phyloP scores from a whole-genome alignment of 2,888 invertebrate species.

The Ichneumoninae sp. region DNA sequence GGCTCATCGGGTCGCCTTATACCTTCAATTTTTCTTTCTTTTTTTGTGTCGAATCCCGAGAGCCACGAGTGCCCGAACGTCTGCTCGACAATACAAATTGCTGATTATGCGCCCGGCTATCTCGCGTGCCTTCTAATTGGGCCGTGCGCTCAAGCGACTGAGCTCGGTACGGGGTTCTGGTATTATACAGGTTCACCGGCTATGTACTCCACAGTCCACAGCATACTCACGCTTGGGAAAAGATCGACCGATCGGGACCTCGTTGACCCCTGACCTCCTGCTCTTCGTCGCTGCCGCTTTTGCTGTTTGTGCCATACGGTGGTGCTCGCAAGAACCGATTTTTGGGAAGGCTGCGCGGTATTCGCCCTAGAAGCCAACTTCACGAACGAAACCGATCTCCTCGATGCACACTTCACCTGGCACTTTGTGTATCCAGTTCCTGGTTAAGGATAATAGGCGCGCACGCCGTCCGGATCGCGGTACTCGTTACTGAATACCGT shows the following conservation, averaged over 20 bases:
- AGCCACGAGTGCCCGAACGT: constrained; percentile 38
- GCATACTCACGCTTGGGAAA: constrained; percentile 75
- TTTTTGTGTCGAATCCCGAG: background rate
- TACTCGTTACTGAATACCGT: constrained; percentile 34
- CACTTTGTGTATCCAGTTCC: constrained; percentile 26
- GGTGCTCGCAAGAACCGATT: constrained; percentile 44
- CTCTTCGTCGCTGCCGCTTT: constrained; percentile 49
- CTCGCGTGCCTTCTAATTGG: constrained; percentile 80
- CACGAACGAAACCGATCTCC: constrained; percentile 11
- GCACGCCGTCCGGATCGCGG: constrained; percentile 1
- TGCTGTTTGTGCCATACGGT: constrained; percentile 29
- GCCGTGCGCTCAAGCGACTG: constrained; percentile 67
- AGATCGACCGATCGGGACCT: constrained; percentile 80
- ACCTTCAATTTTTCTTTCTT: background rate
- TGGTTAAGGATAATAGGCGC: constrained; percentile 39
- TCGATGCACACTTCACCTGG: background rate
- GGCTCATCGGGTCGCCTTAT: background rate
- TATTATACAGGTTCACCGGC: constrained; percentile 40
- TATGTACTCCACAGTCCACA: constrained; percentile 22
- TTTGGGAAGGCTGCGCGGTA: constrained; percentile 34
- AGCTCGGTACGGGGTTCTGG: constrained; percentile 33
- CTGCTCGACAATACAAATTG: constrained; percentile 79
- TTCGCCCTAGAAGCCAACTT: constrained; percentile 18
- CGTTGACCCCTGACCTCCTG: constrained; percentile 75
- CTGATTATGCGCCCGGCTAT: constrained; percentile 79